Conservation (phyloP, 2,113 vertebrate species). For the Oncorhynchus kisutch region DNA sequence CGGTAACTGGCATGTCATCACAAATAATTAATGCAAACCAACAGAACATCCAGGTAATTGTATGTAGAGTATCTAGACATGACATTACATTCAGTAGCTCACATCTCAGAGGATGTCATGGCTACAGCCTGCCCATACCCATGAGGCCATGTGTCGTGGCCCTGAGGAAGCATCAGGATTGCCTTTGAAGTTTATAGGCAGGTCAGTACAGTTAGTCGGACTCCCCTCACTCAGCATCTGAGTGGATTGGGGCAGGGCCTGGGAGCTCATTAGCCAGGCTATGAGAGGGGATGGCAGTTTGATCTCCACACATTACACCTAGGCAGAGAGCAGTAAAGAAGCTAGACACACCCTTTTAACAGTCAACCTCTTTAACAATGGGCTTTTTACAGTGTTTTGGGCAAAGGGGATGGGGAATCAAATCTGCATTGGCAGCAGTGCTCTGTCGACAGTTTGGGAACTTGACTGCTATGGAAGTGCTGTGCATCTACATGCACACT, state of each 20-base stretch:
- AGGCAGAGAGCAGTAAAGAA: constrained; percentile 26
- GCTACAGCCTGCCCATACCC: not conserved
- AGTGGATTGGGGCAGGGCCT: not conserved
- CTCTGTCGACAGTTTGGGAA: constrained; percentile 11
- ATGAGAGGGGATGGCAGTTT: constrained; percentile 16
- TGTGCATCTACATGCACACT: constrained; percentile 20
- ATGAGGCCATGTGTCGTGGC: not conserved
- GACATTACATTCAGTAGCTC: not conserved
- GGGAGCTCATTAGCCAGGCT: constrained; percentile 42
- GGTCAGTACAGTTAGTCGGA: not conserved
- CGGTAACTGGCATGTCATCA: not conserved
- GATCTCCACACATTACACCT: constrained; percentile 14
- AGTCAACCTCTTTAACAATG: constrained; percentile 7
- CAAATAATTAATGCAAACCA: not conserved
- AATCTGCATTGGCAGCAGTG: constrained; percentile 55
- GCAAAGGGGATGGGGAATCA: not conserved
- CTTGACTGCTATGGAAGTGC: constrained; percentile 9
- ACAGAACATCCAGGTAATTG: not conserved
- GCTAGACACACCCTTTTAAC: constrained; percentile 30
- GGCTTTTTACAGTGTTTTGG: not conserved
- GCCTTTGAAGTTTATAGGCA: constrained; percentile 7
- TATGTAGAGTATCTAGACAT: not conserved
- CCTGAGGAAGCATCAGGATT: not conserved
- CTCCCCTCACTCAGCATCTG: not conserved
- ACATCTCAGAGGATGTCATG: not conserved